Evolutionary conservation across 2,113 vertebrate species (phyloP).

Genomic region (Bombycilla garrulus): DNA sequence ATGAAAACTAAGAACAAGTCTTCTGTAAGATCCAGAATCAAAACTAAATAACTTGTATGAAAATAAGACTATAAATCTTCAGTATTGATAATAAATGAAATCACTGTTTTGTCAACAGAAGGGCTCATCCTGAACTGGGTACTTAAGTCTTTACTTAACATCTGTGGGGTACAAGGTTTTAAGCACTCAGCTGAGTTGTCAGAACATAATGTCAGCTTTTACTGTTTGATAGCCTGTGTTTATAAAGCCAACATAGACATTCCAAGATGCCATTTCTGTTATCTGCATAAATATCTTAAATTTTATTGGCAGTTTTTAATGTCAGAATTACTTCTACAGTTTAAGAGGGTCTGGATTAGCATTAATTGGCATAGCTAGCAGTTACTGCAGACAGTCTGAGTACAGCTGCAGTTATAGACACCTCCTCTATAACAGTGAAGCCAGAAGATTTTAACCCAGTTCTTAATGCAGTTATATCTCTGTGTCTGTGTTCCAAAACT

Average conservation of each 20-base stretch:
- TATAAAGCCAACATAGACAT: neutral
- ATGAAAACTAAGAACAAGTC: neutral
- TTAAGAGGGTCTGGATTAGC: neutral
- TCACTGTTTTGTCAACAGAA: neutral
- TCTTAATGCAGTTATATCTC: neutral
- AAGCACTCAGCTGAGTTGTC: neutral
- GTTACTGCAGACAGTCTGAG: neutral
- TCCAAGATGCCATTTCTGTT: neutral
- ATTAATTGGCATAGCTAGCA: neutral
- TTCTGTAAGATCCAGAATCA: constrained; percentile 32
- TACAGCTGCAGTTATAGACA: neutral
- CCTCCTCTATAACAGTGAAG: neutral
- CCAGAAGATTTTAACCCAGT: neutral
- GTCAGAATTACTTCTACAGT: neutral
- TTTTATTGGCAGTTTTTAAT: neutral
- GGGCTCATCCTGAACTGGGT: neutral
- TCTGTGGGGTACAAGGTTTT: neutral
- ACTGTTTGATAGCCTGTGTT: neutral
- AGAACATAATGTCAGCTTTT: neutral
- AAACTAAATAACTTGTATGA: neutral
- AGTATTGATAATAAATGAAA: neutral
- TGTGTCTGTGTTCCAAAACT: neutral
- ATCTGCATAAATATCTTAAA: neutral
- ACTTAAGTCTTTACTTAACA: neutral
- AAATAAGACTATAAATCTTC: neutral